Base-by-base conservation (phyloP, 2,113 vertebrate genomes). In the Passerina amoena region DNA sequence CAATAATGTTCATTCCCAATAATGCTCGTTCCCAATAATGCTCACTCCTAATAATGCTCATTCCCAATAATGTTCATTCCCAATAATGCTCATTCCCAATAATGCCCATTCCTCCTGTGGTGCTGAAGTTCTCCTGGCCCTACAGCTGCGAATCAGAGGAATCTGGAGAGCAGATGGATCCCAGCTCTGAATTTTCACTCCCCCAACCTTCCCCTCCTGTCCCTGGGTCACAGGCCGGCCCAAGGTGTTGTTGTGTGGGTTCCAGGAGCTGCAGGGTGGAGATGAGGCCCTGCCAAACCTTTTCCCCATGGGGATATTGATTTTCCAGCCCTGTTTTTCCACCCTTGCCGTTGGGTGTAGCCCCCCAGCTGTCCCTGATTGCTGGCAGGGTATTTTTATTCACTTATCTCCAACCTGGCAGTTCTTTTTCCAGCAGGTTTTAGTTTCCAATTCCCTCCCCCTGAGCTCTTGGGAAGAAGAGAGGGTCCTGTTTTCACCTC, bases 301-400 rank as follows among this genome's bases (percentile, higher is more conserved):
- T 91, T 80, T 92, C 83, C 84, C 66, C 68, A 1, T 1, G 51
- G 51, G 65, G 33, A 92, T 92, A 57, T 95, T 82, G 60, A 73
- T 95, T 96, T 94, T 73, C 91, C 95, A 97, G 92, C 88, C 82
- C 89, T 86, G 88, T 91, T 95, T 97, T 97, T 93, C 95, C 96
- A 86, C 44, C 64, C 57, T 22, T 73, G 63, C 70, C 22, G 2
- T 1, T 25, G 87, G 92, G 78, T 94, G 96, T 71, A 95, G 81
- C 27, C 11, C 76, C 76, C 88, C 96, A 97, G 96, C 97, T 96
- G 90, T 84, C 88, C 88, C 94, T 42, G 25, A 88, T 84, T 50
- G 64, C 91, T 83, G 90, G 92, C 94, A 83, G 88, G 25, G 60
- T 96, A 90, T 93, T 97, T 97, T 95, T 95, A 82, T 87, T 97